phyloP scores from a whole-genome alignment of 2,113 vertebrate genomes.

The Anarrhichthys ocellatus region DNA sequence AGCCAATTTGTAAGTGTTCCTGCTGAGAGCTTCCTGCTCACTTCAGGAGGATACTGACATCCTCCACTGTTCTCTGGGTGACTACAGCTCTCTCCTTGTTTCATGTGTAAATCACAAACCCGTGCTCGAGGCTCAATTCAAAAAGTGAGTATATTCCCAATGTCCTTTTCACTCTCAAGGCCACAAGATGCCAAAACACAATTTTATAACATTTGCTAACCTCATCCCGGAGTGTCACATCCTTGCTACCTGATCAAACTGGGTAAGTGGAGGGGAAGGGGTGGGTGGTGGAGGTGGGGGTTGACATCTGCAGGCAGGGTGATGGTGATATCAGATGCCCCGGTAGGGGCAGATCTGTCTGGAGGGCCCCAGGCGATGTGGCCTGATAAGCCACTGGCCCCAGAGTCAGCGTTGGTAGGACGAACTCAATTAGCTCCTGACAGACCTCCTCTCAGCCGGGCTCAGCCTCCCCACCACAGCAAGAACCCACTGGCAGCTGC shows the following conservation, averaged over 20 bases:
- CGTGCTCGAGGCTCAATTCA: constrained; percentile 12
- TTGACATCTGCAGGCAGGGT: constrained; percentile 79
- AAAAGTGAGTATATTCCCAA: constrained; percentile 44
- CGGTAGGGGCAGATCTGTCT: constrained; percentile 80
- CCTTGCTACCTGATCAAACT: constrained; percentile 68
- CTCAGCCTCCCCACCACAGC: constrained; percentile 69
- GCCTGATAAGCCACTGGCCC: constrained; percentile 84
- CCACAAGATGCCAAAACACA: constrained; percentile 56
- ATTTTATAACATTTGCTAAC: constrained; percentile 70
- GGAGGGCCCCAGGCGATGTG: constrained; percentile 78
- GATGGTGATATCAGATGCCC: constrained; percentile 84
- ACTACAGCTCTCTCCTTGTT: constrained; percentile 24
- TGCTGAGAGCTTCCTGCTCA: constrained; percentile 53
- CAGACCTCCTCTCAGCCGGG: constrained; percentile 76
- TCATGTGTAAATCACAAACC: constrained; percentile 48
- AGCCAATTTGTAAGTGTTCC: constrained; percentile 72
- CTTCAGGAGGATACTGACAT: constrained; percentile 40
- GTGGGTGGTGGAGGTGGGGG: constrained; percentile 51
- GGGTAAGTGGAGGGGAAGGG: constrained; percentile 54
- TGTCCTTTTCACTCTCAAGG: constrained; percentile 62
- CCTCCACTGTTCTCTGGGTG: constrained; percentile 42
- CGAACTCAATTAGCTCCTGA: constrained; percentile 87
- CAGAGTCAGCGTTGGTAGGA: constrained; percentile 78
- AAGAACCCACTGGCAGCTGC: constrained; percentile 76
- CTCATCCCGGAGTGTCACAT: constrained; percentile 67